A percentile compares a stretch with the other conserved stretches of the same genome.
Evolutionary conservation across 2,888 invertebrate species (phyloP).

Genomic region (Scelioninae gen. 2): DNA sequence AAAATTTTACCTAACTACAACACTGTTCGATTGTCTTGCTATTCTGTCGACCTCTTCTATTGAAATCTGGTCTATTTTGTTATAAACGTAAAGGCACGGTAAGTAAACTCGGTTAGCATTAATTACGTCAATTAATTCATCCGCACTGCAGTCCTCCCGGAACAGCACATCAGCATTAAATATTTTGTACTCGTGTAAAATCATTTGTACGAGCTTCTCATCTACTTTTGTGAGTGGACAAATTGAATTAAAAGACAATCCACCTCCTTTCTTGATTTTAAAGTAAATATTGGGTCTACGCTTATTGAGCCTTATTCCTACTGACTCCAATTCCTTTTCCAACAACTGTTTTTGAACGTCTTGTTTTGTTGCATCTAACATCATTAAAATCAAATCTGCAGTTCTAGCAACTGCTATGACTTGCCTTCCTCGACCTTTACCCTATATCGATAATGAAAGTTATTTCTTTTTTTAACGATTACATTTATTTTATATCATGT

Average conservation of each 20-base stretch:
- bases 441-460: constrained; percentile 74
- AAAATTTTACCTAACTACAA: constrained; percentile 89
- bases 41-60: constrained; percentile 98
- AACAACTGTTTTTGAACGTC: constrained; percentile 94
- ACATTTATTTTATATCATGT: no score
- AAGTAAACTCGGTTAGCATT: constrained; percentile 89
- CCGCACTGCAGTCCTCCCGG: constrained; percentile 95
- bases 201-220: constrained; percentile 98
- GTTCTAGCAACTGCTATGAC: constrained; percentile 99
- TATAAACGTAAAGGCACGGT: constrained; percentile 98
- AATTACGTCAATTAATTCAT: constrained; percentile 99
- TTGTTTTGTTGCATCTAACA: constrained; percentile 99
- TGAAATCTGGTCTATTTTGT: constrained; percentile 99
- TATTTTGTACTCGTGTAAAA: constrained; percentile 98
- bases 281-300: constrained; percentile 98
- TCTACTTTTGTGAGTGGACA: constrained; percentile 93
- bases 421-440: constrained; percentile 93
- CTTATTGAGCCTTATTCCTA: constrained; percentile 97
- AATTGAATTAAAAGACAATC: constrained; percentile 97
- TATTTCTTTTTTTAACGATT: no score
- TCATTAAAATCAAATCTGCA: constrained; percentile 98
- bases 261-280: constrained; percentile 97
- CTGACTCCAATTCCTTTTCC: constrained; percentile 96
- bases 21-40: constrained; percentile 89
- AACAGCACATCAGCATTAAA: constrained; percentile 96